Conservation (phyloP, 2,113 vertebrate species). For the Mus spicilegus region DNA sequence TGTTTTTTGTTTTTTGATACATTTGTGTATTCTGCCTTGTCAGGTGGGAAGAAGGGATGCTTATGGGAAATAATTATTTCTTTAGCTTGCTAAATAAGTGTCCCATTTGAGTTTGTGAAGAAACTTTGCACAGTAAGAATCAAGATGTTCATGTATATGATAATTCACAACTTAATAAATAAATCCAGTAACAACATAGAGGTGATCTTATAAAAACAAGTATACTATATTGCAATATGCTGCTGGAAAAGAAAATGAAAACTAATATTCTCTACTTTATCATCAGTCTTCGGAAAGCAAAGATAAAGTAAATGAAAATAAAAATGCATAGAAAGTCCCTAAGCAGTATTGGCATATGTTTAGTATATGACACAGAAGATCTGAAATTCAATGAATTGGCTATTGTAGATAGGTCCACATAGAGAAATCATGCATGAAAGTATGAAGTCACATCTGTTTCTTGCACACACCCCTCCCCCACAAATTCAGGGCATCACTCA, state of each 20-base stretch:
- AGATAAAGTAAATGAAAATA: neutral
- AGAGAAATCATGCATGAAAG: neutral
- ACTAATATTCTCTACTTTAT: neutral
- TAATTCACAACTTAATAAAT: neutral
- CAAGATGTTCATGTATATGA: neutral
- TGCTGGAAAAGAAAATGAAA: neutral
- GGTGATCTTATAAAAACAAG: neutral
- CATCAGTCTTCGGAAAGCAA: neutral
- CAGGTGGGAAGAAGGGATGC: slow-evolving; percentile 29
- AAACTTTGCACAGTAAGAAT: slow-evolving; percentile 60
- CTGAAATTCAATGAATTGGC: neutral
- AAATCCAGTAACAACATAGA: neutral
- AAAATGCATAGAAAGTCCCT: neutral
- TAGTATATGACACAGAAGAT: neutral
- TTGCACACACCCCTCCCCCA: no score
- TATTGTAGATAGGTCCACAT: neutral
- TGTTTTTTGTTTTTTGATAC: slow-evolving; percentile 50
- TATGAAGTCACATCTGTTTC: neutral
- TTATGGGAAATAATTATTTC: slow-evolving; percentile 27
- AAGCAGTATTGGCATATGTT: neutral
- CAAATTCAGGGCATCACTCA: neutral
- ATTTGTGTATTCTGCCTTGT: neutral
- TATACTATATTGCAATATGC: neutral
- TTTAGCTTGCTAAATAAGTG: slow-evolving; percentile 17
- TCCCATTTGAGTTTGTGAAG: slow-evolving; percentile 26